A percentile compares a stretch with the other conserved stretches of the same genome.
Evolutionary conservation across 2,888 invertebrate species (phyloP).

Genomic region (Cataglyphis albicans): DNA sequence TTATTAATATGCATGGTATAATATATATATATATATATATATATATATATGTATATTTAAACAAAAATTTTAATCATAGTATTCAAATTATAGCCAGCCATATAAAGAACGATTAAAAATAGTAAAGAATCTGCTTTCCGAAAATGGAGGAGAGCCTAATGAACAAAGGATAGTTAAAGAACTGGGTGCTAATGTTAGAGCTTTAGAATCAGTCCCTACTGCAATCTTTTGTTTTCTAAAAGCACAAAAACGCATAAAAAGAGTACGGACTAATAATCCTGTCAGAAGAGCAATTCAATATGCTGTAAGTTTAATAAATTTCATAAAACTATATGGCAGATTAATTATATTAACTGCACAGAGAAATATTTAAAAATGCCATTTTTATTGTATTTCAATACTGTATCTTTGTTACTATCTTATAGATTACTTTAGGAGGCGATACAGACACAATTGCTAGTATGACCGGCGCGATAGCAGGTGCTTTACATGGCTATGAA

Average conservation of each 20-base stretch:
- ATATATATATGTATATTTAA: not conserved
- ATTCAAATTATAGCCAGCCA: constrained; percentile 77
- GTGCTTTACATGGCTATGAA: constrained; percentile 89
- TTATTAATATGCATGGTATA: not conserved
- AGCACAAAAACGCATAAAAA: constrained; percentile 87
- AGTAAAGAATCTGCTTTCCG: constrained; percentile 87
- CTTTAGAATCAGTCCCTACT: constrained; percentile 91
- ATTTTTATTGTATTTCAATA: constrained; percentile 35
- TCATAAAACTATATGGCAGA: not conserved
- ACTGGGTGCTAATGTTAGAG: constrained; percentile 88
- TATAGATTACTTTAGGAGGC: constrained; percentile 89
- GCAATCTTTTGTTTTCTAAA: constrained; percentile 90
- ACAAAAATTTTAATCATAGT: not conserved
- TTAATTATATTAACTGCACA: not conserved
- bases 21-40: not conserved
- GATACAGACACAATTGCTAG: constrained; percentile 93
- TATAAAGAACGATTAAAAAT: constrained; percentile 87
- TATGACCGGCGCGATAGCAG: constrained; percentile 91
- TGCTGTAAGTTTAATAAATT: constrained; percentile 84
- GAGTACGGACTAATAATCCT: constrained; percentile 87
- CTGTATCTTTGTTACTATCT: constrained; percentile 35
- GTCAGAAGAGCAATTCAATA: constrained; percentile 90
- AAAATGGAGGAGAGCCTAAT: constrained; percentile 81
- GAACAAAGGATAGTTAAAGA: constrained; percentile 87
- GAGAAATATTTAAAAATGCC: not conserved